Conservation (phyloP, 2,888 invertebrate species). For the Eilema griseolum region DNA sequence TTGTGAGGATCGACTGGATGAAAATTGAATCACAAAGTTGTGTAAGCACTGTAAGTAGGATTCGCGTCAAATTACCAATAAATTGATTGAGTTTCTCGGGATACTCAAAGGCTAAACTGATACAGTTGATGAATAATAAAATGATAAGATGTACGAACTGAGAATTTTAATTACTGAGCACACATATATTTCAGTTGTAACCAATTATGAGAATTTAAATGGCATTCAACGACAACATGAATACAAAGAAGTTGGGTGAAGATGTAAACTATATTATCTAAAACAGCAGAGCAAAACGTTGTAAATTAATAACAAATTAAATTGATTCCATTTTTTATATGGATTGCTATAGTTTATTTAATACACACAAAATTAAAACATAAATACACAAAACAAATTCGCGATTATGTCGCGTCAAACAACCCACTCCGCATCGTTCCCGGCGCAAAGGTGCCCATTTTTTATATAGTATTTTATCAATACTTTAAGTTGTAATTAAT, state of each 20-base stretch:
- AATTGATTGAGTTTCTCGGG: background rate
- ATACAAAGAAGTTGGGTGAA: background rate
- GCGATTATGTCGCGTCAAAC: no score
- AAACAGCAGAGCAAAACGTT: background rate
- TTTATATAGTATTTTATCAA: no score
- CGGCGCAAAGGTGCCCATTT: no score
- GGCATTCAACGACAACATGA: no score
- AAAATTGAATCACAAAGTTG: constrained; percentile 1
- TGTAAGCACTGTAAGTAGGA: no score
- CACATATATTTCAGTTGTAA: background rate
- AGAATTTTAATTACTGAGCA: background rate
- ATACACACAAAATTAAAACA: no score
- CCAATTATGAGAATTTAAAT: background rate
- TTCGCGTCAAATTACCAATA: background rate
- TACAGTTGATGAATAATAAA: background rate
- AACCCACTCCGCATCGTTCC: no score
- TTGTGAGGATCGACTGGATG: background rate
- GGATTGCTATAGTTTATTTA: no score
- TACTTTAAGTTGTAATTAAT: no score
- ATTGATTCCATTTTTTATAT: no score
- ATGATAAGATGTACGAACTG: background rate
- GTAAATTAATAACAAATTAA: no score
- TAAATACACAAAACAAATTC: no score
- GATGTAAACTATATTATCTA: background rate
- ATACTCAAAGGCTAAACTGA: background rate